These are phyloP conservation scores for Capromys pilorides DNA, from an alignment of 2,797 vertebrate species.

Conservation along the genomic window DNA sequence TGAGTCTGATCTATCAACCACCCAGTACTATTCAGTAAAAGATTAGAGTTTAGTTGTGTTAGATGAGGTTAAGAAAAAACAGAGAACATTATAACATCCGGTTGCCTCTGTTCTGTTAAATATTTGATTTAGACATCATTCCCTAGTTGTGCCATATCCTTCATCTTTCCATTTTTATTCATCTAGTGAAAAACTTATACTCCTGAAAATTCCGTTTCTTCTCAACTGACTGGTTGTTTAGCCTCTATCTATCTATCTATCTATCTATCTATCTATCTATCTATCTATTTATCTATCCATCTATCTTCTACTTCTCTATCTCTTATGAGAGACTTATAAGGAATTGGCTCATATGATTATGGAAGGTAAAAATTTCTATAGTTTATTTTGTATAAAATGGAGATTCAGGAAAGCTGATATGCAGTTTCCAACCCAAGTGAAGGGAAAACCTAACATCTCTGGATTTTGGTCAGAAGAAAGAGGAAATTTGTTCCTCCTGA, in stretches of 20 bases:
- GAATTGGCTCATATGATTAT: neutral
- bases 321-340: neutral
- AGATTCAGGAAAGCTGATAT: neutral
- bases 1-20: neutral
- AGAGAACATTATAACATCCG: neutral
- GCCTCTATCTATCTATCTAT: too few species aligned
- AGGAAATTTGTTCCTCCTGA: neutral
- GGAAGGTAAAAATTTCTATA: neutral
- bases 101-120: neutral
- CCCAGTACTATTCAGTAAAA: neutral
- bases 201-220: neutral
- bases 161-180: neutral
- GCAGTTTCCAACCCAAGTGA: neutral
- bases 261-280: too few species aligned
- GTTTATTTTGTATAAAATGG: neutral
- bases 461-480: neutral
- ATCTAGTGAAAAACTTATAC: neutral
- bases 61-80: neutral
- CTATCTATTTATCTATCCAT: neutral
- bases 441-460: neutral
- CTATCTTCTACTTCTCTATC: neutral
- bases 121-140: neutral
- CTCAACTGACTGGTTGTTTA: neutral
- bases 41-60: neutral
- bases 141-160: neutral